These are phyloP conservation scores for Pteropus rufus DNA, from an alignment of 2,797 vertebrate species.

Conservation along the genomic window DNA sequence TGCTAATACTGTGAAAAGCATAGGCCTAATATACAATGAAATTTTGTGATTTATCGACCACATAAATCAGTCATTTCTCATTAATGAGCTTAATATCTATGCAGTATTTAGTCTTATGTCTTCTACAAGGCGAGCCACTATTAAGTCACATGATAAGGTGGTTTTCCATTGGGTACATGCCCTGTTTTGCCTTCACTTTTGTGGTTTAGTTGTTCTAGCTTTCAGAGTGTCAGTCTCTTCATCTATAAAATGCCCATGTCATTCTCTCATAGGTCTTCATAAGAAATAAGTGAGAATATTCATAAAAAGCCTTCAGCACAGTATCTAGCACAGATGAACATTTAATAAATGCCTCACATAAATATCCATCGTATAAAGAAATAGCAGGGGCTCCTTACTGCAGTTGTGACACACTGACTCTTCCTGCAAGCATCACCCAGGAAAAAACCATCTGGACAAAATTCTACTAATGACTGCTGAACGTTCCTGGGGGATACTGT, in stretches of 20 bases:
- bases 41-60: background rate
- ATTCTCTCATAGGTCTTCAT: background rate
- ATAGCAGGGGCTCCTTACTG: background rate
- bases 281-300: background rate
- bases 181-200: background rate
- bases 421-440: background rate
- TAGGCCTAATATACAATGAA: background rate
- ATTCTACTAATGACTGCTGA: background rate
- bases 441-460: background rate
- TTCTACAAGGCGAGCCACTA: background rate
- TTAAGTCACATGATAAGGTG: background rate
- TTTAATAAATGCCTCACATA: background rate
- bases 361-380: background rate
- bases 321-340: too few relatives aligned
- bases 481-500: fast-evolving
- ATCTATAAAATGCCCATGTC: background rate
- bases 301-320: background rate
- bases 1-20: background rate
- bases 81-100: background rate
- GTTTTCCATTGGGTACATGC: background rate
- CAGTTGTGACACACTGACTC: background rate
- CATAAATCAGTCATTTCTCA: background rate
- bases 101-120: background rate
- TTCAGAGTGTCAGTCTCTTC: background rate
- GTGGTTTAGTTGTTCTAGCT: background rate